Percentiles rank a stretch among this genome's conserved stretches.
Conservation (phyloP, 2,888 invertebrate species). For the Icerya purchasi region DNA sequence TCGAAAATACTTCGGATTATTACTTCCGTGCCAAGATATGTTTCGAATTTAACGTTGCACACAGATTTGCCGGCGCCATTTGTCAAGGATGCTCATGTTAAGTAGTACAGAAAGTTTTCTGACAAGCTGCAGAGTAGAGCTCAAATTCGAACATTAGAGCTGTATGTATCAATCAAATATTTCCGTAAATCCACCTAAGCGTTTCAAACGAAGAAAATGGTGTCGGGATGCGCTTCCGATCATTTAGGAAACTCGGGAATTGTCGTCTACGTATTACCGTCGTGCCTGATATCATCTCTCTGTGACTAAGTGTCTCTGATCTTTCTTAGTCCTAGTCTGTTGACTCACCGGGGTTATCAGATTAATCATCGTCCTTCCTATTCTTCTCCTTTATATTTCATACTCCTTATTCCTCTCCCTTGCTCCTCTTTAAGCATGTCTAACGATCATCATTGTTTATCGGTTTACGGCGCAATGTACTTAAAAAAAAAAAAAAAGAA, state of each 20-base stretch:
- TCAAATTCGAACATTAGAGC: no score
- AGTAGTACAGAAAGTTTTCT: background rate
- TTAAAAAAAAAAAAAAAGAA: no score
- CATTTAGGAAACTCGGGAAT: background rate
- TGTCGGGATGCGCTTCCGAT: background rate
- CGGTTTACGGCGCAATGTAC: no score
- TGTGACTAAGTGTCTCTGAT: no score
- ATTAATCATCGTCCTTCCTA: background rate
- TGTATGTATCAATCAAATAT: background rate
- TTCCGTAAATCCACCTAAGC: background rate
- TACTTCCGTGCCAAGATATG: no score
- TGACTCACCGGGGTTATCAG: background rate
- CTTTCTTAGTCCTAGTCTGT: background rate
- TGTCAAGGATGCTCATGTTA: background rate
- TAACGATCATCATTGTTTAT: no score
- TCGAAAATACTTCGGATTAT: no score
- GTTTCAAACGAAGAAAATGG: background rate
- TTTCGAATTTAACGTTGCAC: background rate
- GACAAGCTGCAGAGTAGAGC: background rate
- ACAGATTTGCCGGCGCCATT: background rate
- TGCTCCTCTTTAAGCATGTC: no score
- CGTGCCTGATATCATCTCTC: background rate
- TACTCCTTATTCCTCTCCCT: no score
- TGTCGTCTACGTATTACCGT: background rate
- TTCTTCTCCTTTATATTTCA: background rate